Conservation (phyloP, 1,140 invertebrate species). For the Antheraea pernyi region DNA sequence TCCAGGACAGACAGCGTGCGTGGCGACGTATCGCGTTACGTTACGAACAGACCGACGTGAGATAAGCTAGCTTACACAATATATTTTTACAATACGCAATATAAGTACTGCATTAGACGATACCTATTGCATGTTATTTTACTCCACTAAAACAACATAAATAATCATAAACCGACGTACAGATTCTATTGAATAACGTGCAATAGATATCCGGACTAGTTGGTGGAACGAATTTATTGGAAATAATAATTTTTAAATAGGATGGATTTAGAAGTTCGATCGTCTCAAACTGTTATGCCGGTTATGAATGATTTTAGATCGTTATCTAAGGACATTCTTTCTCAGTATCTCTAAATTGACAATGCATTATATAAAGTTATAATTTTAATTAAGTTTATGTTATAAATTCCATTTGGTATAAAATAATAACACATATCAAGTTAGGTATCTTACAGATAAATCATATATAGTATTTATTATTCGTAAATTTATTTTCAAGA, state of each 20-base stretch:
- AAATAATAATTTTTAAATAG: conserved; percentile 36
- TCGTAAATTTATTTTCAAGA: background rate
- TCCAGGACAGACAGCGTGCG: background rate
- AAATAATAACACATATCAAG: too few species aligned
- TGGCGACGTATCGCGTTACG: conserved; percentile 21
- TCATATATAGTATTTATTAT: background rate
- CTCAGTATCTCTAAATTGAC: too few species aligned
- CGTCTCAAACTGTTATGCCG: background rate
- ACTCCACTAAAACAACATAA: background rate
- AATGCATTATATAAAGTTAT: too few species aligned
- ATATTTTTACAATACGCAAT: conserved; percentile 49
- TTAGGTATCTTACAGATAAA: too few species aligned
- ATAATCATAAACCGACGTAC: too few species aligned
- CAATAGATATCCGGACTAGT: conserved; percentile 38
- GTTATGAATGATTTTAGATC: background rate
- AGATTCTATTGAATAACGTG: conserved; percentile 10
- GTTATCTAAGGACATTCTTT: background rate
- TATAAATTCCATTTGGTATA: too few species aligned
- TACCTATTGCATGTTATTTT: background rate
- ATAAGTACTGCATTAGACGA: conserved; percentile 52
- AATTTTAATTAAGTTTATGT: background rate
- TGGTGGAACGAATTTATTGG: conserved; percentile 36
- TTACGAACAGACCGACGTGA: conserved; percentile 38
- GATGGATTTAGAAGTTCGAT: background rate
- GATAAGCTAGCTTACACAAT: conserved; percentile 51